phyloP scores from a whole-genome alignment of 2,888 invertebrate genomes.

The Ophion obscuratus region DNA sequence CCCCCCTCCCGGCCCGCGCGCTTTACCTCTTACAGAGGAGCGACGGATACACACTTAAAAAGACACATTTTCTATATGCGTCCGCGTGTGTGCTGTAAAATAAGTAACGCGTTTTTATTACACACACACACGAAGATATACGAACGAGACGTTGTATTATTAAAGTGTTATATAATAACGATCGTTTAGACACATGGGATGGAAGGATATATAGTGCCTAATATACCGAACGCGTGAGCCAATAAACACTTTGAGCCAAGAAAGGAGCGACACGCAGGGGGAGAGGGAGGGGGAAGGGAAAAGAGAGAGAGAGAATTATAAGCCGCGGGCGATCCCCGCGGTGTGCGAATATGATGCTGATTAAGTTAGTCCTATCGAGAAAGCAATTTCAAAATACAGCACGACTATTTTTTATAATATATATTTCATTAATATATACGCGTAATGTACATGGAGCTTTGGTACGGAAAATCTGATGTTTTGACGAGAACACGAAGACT shows the following conservation, averaged over 20 bases:
- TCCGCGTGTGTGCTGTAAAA: conserved; percentile 70
- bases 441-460: too few relatives aligned
- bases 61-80: conserved; percentile 47
- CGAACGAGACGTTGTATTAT: conserved; percentile 53
- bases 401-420: neutral
- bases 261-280: conserved; percentile 20
- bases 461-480: neutral
- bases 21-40: neutral
- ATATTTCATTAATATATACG: too few relatives aligned
- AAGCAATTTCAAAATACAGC: neutral
- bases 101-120: conserved; percentile 52
- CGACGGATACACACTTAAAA: conserved; percentile 59
- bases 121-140: conserved; percentile 41
- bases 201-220: conserved; percentile 55
- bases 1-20: neutral
- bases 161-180: conserved; percentile 46
- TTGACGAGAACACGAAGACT: neutral
- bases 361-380: neutral
- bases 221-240: conserved; percentile 69
- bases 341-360: conserved; percentile 71
- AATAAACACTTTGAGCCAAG: conserved; percentile 76
- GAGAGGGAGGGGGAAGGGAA: conserved; percentile 30
- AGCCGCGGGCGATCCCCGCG: conserved; percentile 76
- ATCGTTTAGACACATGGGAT: conserved; percentile 34
- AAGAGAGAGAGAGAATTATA: conserved; percentile 69